Evolutionary conservation across 2,797 vertebrate species (phyloP), one percentile per base, ranked within the genome.

Genomic region (Simalia tracyae): DNA sequence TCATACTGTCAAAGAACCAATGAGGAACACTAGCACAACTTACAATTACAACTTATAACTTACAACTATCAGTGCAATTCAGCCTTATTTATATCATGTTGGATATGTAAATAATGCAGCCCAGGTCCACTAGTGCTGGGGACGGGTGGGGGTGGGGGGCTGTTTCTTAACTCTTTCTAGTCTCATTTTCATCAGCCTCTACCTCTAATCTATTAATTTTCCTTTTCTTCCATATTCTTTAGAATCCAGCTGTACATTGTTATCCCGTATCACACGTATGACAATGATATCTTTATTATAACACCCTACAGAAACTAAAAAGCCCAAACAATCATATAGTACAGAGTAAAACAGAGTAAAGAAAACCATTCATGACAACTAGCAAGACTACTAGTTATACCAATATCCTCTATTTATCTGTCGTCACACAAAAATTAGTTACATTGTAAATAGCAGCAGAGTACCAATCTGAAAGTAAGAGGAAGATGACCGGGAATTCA

Each of bases 1-100:
- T 92, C 88, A 93, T 89, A 92, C 0, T 11, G 94, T 81, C 15
- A 42, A 54, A 91, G 54, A 92, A 93, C 89, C 36, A 0, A 46
- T 89, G 85, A 90, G 76, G 59, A 94, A 86, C 63, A 56, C 63
- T 0, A 0, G 72, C 72, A 81, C 46, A 81, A 36, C 24, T 46
- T 46, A 81, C 36, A 81, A 46, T 46, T 46, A 81, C 42, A 81
- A 81, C 72, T 11, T 46, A 81, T 81, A 81, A 24, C 50, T 54
- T 54, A 60, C 84, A 61, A 90, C 28, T 61, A 81, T 81, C 28
- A 76, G 57, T 15, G 81, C n/a, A 88, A 24, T 88, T 63, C 42
- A 87, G 42, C n/a, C 15, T 60, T 76, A 60, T 60, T 60, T 60
- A 72, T 91, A 24, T 26, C 60, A 12, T 60, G 10, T 17, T 84